A percentile compares a stretch with the other conserved stretches of the same genome.
Conservation (phyloP, 2,797 vertebrate species). For the Heliangelus exortis region DNA sequence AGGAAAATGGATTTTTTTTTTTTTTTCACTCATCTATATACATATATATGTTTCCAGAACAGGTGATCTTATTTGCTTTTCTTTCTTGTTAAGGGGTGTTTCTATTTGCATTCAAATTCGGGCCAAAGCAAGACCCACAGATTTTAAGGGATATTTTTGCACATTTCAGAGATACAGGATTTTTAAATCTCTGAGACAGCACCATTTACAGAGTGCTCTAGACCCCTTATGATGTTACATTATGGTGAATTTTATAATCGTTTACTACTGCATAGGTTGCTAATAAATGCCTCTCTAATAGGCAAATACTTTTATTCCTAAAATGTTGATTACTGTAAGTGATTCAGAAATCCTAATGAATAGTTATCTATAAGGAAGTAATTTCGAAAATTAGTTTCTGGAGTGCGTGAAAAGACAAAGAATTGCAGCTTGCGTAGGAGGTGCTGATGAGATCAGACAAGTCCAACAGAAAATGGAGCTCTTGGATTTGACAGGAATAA, state of each 20-base stretch:
- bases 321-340: not conserved
- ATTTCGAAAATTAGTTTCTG: conserved; percentile 38
- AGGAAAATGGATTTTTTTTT: not conserved
- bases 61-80: not conserved
- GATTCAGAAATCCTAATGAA: conserved; percentile 32
- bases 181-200: not conserved
- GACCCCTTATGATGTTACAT: not conserved
- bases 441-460: conserved; percentile 3
- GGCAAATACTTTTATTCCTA: not conserved
- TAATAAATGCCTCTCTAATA: conserved; percentile 24
- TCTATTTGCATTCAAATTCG: not conserved
- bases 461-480: conserved; percentile 40
- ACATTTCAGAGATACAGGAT: not conserved
- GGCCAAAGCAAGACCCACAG: not conserved
- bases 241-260: not conserved
- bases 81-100: not conserved
- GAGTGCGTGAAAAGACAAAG: not conserved
- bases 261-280: not conserved
- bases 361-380: not conserved
- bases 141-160: not conserved
- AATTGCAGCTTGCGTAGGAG: not conserved
- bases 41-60: not conserved
- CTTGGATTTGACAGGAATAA: conserved; percentile 45
- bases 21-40: not conserved
- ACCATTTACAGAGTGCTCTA: not conserved